Conservation (phyloP, 2,797 vertebrate species). For the Microctenopoma lineatum region DNA sequence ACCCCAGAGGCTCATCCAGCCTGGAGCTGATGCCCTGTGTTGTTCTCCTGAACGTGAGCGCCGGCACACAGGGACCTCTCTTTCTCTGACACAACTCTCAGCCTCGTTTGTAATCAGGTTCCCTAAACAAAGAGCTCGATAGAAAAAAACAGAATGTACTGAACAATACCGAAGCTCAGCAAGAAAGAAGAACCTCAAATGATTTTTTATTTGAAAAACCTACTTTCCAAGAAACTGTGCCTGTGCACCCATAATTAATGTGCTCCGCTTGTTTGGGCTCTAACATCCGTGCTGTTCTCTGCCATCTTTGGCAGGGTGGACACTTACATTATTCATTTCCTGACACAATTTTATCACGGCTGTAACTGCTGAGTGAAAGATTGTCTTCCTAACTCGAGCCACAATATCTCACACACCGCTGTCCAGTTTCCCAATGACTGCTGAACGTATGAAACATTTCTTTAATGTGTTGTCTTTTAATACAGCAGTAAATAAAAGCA, state of each 20-base stretch:
- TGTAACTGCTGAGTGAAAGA: background rate
- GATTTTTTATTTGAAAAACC: constrained; percentile 43
- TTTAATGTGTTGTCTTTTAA: constrained; percentile 13
- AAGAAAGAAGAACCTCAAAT: constrained; percentile 22
- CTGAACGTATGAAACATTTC: background rate
- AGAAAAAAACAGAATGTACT: background rate
- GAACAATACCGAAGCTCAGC: constrained; percentile 29
- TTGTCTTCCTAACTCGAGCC: background rate
- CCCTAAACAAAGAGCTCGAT: constrained; percentile 35
- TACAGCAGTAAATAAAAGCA: constrained; percentile 51
- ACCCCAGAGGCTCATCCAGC: constrained; percentile 66
- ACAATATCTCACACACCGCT: background rate
- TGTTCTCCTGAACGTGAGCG: constrained; percentile 59
- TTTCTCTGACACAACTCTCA: constrained; percentile 6
- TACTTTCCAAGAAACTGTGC: constrained; percentile 53
- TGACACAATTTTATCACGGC: constrained; percentile 11
- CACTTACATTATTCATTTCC: constrained; percentile 35
- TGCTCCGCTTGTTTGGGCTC: constrained; percentile 44
- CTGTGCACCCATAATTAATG: constrained; percentile 51
- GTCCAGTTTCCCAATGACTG: constrained; percentile 12
- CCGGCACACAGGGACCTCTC: constrained; percentile 18
- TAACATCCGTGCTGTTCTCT: constrained; percentile 5
- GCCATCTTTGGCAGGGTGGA: constrained; percentile 9
- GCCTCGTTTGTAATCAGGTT: constrained; percentile 41
- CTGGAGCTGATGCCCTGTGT: constrained; percentile 62